Evolutionary conservation across 2,888 invertebrate species (phyloP).

Genomic region (Schizotus pectinicornis): DNA sequence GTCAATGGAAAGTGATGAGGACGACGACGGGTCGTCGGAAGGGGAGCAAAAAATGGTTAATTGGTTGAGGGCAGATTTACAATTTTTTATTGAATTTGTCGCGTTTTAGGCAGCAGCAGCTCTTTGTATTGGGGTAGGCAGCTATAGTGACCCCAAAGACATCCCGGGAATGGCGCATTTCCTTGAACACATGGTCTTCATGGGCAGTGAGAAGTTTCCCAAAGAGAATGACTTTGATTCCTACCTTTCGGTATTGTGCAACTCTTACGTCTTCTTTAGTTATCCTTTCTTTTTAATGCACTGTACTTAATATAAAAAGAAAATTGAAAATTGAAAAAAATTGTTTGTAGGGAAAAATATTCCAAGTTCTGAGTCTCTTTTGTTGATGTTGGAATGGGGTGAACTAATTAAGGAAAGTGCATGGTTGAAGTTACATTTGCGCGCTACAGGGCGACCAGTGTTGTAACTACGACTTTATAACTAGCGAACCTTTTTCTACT

Average conservation of each 20-base stretch:
- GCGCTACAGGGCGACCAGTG: no score
- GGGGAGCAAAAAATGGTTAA: constrained; percentile 47
- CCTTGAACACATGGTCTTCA: constrained; percentile 92
- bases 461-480: no score
- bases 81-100: constrained; percentile 1
- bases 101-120: constrained; percentile 70
- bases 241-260: constrained; percentile 68
- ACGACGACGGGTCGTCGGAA: neutral
- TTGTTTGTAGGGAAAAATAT: no score
- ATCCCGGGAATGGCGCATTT: constrained; percentile 86
- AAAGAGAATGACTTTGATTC: constrained; percentile 85
- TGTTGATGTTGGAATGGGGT: no score
- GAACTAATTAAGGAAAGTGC: no score
- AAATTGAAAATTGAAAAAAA: no score
- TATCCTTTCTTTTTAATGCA: neutral
- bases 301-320: no score
- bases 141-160: constrained; percentile 77
- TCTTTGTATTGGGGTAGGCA: constrained; percentile 77
- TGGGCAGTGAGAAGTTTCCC: constrained; percentile 90
- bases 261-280: neutral
- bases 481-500: no score
- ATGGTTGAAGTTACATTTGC: no score
- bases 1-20: constrained; percentile 42
- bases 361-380: no score
- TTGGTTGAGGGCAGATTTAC: neutral